Evolutionary conservation across 1,140 invertebrate species (phyloP).

Genomic region (Drosophila biarmipes): DNA sequence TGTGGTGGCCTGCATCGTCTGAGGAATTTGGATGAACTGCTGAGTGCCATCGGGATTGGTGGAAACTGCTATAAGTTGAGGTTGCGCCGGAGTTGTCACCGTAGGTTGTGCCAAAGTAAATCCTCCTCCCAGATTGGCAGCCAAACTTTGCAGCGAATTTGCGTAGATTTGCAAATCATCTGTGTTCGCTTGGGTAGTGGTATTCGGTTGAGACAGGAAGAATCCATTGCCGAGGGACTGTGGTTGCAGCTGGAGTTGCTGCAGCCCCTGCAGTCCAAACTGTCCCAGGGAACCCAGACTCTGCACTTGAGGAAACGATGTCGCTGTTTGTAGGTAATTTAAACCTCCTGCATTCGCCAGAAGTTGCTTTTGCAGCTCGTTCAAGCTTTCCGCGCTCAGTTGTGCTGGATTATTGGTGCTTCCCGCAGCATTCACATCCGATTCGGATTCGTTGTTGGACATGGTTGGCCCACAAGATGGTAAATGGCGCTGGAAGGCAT

Average conservation of each 20-base stretch:
- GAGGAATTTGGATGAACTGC: conserved; percentile 77
- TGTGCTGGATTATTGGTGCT: conserved; percentile 1
- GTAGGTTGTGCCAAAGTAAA: conserved; percentile 67
- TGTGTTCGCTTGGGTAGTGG: conserved; percentile 25
- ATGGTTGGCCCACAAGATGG: conserved; percentile 89
- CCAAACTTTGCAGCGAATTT: conserved; percentile 71
- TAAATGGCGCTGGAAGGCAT: conserved; percentile 93
- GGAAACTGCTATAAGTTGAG: conserved; percentile 75
- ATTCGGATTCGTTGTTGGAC: conserved; percentile 91
- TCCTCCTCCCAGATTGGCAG: conserved; percentile 71
- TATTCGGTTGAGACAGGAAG: conserved; percentile 69
- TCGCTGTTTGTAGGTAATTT: conserved; percentile 66
- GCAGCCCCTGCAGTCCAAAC: conserved; percentile 64
- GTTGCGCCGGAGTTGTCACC: conserved; percentile 47
- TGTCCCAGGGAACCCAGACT: conserved; percentile 78
- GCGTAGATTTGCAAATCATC: conserved; percentile 75
- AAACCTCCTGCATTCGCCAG: conserved; percentile 57
- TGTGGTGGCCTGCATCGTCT: conserved; percentile 34
- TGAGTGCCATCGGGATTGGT: conserved; percentile 77
- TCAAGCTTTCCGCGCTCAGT: conserved; percentile 61
- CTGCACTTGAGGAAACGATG: conserved; percentile 64
- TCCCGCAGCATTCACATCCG: conserved; percentile 77
- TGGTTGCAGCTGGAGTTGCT: conserved; percentile 70
- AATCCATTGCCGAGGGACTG: conserved; percentile 74
- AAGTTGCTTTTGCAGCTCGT: conserved; percentile 66